These are phyloP conservation scores for Naja naja DNA, from an alignment of 2,113 vertebrate species.

Conservation along the genomic window DNA sequence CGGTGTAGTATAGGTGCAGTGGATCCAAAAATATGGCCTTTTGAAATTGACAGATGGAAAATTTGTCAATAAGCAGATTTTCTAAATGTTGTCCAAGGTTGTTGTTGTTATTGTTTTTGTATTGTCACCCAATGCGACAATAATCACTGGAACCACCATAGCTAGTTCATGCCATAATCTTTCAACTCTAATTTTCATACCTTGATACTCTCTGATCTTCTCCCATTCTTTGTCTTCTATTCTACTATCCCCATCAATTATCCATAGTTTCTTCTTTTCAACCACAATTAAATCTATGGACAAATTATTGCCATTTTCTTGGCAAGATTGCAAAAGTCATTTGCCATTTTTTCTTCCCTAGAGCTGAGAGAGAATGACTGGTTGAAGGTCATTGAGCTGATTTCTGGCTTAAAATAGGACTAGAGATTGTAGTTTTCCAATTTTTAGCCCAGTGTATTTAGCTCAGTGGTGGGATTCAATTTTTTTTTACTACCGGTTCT, in stretches of 20 bases:
- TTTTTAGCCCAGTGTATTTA: background rate
- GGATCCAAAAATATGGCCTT: background rate
- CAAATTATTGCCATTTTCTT: background rate
- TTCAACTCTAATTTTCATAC: background rate
- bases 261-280: too few species aligned
- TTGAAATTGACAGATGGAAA: background rate
- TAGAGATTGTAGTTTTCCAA: background rate
- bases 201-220: background rate
- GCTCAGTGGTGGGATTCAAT: too few species aligned
- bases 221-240: background rate
- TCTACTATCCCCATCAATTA: background rate
- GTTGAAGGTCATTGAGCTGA: background rate
- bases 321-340: background rate
- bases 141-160: background rate
- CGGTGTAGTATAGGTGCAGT: background rate
- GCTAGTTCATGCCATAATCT: background rate
- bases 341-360: background rate
- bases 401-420: background rate
- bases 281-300: background rate
- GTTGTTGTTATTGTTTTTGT: too few species aligned
- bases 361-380: background rate
- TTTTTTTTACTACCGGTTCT: too few species aligned
- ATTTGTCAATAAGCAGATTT: background rate
- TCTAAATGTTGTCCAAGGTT: background rate
- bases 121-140: background rate